phyloP scores from a whole-genome alignment of 2,113 vertebrate genomes.

The Seriola rivoliana region DNA sequence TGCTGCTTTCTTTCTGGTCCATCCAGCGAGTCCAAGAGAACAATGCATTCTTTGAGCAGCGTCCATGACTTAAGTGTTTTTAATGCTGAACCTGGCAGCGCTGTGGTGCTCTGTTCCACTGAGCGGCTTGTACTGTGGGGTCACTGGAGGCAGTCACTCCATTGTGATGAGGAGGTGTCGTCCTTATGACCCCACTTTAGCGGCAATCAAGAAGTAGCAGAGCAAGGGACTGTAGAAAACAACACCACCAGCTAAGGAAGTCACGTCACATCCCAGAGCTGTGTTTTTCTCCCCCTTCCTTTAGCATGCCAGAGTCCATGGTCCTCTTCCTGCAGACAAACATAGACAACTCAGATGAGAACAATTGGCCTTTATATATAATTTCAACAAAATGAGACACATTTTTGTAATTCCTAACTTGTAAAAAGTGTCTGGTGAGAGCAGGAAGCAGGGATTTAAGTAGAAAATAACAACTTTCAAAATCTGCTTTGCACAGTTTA shows the following conservation, averaged over 20 bases:
- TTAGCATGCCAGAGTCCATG: conserved; percentile 71
- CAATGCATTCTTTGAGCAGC: conserved; percentile 81
- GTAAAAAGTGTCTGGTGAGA: background rate
- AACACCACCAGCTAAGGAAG: conserved; percentile 46
- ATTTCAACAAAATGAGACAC: background rate
- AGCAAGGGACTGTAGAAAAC: conserved; percentile 34
- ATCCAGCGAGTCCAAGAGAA: conserved; percentile 61
- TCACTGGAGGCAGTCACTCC: conserved; percentile 50
- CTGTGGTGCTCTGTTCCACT: conserved; percentile 62
- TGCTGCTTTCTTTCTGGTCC: conserved; percentile 44
- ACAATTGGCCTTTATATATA: conserved; percentile 6
- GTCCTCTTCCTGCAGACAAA: conserved; percentile 78
- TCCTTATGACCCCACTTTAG: conserved; percentile 51
- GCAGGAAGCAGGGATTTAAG: background rate
- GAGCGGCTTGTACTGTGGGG: conserved; percentile 58
- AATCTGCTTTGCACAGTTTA: background rate
- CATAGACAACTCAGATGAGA: conserved; percentile 36
- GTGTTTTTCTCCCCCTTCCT: conserved; percentile 80
- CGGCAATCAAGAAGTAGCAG: conserved; percentile 37
- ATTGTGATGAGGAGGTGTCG: conserved; percentile 57
- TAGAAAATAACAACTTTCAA: background rate
- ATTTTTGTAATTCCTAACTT: background rate
- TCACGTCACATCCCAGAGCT: conserved; percentile 78
- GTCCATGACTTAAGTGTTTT: conserved; percentile 76
- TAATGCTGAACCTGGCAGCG: conserved; percentile 74